phyloP scores from a whole-genome alignment of 2,888 invertebrate genomes.

The Apamea crenata region DNA sequence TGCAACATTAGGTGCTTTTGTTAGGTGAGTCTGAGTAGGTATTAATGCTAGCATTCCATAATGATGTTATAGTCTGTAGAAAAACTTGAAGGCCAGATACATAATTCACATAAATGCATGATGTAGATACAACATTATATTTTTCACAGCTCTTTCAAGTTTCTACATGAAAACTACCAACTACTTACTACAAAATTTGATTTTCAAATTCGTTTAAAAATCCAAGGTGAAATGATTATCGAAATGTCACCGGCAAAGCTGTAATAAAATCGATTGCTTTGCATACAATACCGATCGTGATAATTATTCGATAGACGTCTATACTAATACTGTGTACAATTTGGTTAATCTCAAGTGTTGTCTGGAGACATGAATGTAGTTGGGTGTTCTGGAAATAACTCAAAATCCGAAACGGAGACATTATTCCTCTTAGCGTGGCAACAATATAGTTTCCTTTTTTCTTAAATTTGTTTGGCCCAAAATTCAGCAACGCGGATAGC shows the following conservation, averaged over 20 bases:
- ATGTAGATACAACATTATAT: background rate
- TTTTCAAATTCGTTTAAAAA: conserved; percentile 40
- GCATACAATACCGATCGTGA: conserved; percentile 54
- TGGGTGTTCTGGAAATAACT: no score
- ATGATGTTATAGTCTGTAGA: background rate
- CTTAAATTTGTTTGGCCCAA: no score
- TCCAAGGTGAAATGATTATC: conserved; percentile 29
- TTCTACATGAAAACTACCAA: background rate
- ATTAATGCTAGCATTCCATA: background rate
- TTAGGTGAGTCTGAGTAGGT: background rate
- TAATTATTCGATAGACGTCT: conserved; percentile 19
- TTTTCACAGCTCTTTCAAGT: background rate
- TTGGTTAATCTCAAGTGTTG: background rate
- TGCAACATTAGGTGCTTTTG: background rate
- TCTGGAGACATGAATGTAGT: no score
- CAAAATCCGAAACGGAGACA: background rate
- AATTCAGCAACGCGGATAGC: no score
- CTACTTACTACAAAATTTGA: conserved; percentile 12
- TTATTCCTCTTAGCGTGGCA: no score
- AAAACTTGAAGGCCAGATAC: conserved; percentile 13
- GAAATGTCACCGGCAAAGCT: conserved; percentile 28
- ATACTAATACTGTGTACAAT: background rate
- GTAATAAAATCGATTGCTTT: conserved; percentile 48
- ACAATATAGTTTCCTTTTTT: no score
- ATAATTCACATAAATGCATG: background rate